These are phyloP conservation scores for Melanogrammus aeglefinus DNA, from an alignment of 2,797 vertebrate species.

Conservation along the genomic window DNA sequence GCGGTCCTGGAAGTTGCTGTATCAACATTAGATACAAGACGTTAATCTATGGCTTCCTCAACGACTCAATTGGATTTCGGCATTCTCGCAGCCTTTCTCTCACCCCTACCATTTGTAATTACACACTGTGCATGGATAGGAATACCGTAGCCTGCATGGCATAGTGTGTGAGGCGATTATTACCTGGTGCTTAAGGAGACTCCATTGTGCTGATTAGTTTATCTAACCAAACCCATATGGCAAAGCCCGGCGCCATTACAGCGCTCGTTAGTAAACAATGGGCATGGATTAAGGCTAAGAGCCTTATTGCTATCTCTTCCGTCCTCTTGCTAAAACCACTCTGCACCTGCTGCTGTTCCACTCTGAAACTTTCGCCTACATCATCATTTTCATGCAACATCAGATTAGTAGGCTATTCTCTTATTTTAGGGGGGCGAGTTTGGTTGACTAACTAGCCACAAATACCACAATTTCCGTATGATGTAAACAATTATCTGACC, in stretches of 20 bases:
- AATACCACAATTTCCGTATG: neutral
- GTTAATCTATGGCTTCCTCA: neutral
- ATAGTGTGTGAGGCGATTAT: constrained; percentile 10
- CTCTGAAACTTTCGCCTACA: constrained; percentile 40
- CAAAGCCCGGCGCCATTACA: constrained; percentile 26
- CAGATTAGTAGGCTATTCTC: neutral
- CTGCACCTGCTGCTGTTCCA: constrained; percentile 61
- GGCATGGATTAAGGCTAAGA: constrained; percentile 65
- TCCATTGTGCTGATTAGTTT: constrained; percentile 36
- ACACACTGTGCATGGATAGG: neutral
- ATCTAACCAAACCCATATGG: constrained; percentile 33
- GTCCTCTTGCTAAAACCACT: constrained; percentile 53
- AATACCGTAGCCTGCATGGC: neutral
- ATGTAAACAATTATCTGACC: neutral
- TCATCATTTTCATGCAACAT: constrained; percentile 49
- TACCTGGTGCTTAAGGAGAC: constrained; percentile 7
- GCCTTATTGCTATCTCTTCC: constrained; percentile 63
- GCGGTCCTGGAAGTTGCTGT: neutral
- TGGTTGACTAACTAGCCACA: neutral
- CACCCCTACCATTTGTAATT: neutral
- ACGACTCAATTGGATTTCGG: neutral
- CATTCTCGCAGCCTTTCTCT: neutral
- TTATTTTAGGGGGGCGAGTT: neutral
- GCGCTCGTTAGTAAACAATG: constrained; percentile 45
- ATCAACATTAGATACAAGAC: neutral